phyloP scores from a whole-genome alignment of 2,888 invertebrate genomes.

The Dryobota labecula region DNA sequence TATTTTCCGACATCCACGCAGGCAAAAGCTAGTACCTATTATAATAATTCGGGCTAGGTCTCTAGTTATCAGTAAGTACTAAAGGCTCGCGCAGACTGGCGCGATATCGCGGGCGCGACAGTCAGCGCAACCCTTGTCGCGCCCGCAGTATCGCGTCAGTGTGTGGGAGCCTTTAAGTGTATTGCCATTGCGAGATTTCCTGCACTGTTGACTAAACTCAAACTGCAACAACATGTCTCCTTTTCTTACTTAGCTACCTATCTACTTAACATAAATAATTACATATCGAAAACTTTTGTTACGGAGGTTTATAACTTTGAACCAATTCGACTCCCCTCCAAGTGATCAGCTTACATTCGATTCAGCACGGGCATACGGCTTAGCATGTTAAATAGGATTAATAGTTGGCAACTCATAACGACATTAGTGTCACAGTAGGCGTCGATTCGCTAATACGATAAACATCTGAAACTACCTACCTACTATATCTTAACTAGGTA shows the following conservation, averaged over 20 bases:
- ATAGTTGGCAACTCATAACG: slow-evolving; percentile 46
- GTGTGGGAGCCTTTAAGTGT: too few species aligned
- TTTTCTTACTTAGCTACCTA: background rate
- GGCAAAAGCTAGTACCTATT: background rate
- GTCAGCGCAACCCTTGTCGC: too few species aligned
- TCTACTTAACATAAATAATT: background rate
- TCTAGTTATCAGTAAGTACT: background rate
- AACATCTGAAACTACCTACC: background rate
- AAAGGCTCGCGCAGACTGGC: background rate
- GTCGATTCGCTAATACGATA: background rate
- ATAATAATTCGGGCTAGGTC: background rate
- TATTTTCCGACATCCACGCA: too few species aligned
- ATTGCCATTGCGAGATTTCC: background rate
- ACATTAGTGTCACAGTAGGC: slow-evolving; percentile 43
- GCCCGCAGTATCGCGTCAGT: too few species aligned
- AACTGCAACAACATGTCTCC: background rate
- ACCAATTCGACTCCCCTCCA: slow-evolving; percentile 8
- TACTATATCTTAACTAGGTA: background rate
- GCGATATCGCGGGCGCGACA: too few species aligned
- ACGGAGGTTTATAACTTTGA: background rate
- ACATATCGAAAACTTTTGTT: background rate
- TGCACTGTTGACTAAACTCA: background rate
- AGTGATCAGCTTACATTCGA: slow-evolving; percentile 43
- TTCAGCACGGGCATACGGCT: slow-evolving; percentile 27
- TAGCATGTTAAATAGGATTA: slow-evolving; percentile 61